Percentiles rank a stretch among this genome's conserved stretches.
Evolutionary conservation across 2,888 invertebrate genomes (phyloP).

Genomic region (Podabrus alpinus): DNA sequence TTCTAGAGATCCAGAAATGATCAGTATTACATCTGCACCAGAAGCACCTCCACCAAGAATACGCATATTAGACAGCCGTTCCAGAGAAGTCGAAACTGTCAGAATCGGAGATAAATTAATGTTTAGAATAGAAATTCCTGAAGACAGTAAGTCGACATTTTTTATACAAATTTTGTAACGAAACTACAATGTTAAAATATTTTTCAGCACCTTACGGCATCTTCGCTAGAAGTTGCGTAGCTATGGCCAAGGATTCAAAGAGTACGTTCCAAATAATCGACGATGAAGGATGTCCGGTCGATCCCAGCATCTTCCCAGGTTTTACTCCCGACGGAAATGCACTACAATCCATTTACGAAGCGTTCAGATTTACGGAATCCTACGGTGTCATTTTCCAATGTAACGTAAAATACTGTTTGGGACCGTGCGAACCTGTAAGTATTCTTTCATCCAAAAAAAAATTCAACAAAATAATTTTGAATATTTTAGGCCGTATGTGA

Average conservation of each 20-base stretch:
- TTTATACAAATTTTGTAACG: background rate
- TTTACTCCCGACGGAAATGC: conserved; percentile 91
- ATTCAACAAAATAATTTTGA: conserved; percentile 12
- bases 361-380: conserved; percentile 93
- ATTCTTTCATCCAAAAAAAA: background rate
- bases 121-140: conserved; percentile 94
- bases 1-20: conserved; percentile 89
- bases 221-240: conserved; percentile 93
- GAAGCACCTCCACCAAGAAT: conserved; percentile 94
- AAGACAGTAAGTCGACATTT: conserved; percentile 77
- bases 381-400: conserved; percentile 97
- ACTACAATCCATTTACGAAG: conserved; percentile 88
- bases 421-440: conserved; percentile 90
- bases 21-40: conserved; percentile 92
- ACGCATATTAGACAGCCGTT: conserved; percentile 83
- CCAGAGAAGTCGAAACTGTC: conserved; percentile 90
- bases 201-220: conserved; percentile 90
- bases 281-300: conserved; percentile 92
- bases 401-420: conserved; percentile 94
- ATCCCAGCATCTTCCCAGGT: conserved; percentile 91
- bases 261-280: conserved; percentile 96
- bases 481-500: conserved; percentile 79
- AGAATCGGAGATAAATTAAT: conserved; percentile 93
- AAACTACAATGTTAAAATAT: background rate
- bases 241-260: conserved; percentile 95